These are phyloP conservation scores for Pseudopleuronectes americanus DNA, from an alignment of 2,797 vertebrate genomes.

Conservation along the genomic window DNA sequence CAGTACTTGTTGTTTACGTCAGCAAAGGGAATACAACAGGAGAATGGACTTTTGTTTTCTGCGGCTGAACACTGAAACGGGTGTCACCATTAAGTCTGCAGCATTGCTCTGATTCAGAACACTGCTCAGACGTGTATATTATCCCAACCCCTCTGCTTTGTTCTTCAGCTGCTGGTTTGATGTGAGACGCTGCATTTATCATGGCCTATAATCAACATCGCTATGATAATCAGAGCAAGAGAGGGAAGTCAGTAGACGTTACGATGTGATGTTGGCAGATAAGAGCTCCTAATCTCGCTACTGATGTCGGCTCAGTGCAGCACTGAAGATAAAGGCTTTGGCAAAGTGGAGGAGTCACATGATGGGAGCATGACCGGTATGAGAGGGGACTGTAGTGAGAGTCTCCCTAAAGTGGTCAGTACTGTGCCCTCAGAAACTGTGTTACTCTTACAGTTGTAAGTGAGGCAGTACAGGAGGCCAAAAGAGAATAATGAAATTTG, in stretches of 20 bases:
- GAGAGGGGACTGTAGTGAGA: no score
- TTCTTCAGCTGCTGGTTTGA: slow-evolving; percentile 25
- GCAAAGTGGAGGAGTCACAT: no score
- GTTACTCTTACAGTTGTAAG: no score
- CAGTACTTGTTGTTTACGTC: not conserved
- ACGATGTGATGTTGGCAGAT: slow-evolving; percentile 11
- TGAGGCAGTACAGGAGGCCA: no score
- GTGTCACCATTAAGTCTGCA: not conserved
- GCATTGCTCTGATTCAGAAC: not conserved
- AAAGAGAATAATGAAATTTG: no score
- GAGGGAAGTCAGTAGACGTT: slow-evolving; percentile 20
- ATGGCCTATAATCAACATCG: slow-evolving; percentile 49
- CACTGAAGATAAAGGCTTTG: slow-evolving; percentile 33
- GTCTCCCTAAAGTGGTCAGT: no score
- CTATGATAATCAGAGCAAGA: no score
- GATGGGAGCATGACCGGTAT: no score
- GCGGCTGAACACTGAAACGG: not conserved
- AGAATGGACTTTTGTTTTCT: not conserved
- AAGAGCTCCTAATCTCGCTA: slow-evolving; percentile 31
- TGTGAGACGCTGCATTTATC: slow-evolving; percentile 48
- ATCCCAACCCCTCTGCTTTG: not conserved
- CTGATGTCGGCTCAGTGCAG: slow-evolving; percentile 29
- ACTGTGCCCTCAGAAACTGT: no score
- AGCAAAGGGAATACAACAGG: not conserved
- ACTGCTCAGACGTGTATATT: not conserved